Conservation (phyloP, 2,113 vertebrate species). For the Copsychus sechellarum region DNA sequence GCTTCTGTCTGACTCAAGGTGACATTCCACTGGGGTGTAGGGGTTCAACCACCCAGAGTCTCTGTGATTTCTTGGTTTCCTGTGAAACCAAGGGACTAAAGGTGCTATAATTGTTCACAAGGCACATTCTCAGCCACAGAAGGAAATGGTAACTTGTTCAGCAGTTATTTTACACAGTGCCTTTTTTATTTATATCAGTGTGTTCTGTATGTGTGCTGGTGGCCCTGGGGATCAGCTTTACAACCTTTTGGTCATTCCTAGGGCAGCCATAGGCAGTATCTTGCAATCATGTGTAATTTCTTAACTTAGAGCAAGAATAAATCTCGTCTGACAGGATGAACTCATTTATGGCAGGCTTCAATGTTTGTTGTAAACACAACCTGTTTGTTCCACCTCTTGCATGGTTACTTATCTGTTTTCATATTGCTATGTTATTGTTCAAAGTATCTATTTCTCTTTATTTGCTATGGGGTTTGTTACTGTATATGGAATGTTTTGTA, state of each 20-base stretch:
- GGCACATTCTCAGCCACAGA: neutral
- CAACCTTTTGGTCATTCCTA: neutral
- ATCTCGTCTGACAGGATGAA: neutral
- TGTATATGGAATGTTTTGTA: conserved; percentile 73
- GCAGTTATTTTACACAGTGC: conserved; percentile 23
- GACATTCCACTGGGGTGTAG: neutral
- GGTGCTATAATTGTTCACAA: conserved; percentile 51
- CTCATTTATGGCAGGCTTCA: conserved; percentile 34
- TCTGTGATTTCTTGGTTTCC: neutral
- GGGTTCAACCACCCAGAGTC: neutral
- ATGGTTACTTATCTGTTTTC: conserved; percentile 64
- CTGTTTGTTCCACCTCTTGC: conserved; percentile 47
- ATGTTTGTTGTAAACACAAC: conserved; percentile 9
- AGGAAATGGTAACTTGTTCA: conserved; percentile 6
- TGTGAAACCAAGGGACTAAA: neutral
- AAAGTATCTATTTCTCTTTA: conserved; percentile 56
- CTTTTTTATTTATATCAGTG: conserved; percentile 64
- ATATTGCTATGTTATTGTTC: conserved; percentile 66
- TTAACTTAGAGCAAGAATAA: neutral
- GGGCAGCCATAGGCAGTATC: neutral
- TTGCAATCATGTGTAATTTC: neutral
- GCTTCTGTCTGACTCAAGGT: neutral
- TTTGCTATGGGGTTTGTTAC: conserved; percentile 71
- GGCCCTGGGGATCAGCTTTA: neutral
- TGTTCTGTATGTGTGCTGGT: conserved; percentile 27